phyloP scores from a whole-genome alignment of 2,797 vertebrate species.

The Graptemys geographica region DNA sequence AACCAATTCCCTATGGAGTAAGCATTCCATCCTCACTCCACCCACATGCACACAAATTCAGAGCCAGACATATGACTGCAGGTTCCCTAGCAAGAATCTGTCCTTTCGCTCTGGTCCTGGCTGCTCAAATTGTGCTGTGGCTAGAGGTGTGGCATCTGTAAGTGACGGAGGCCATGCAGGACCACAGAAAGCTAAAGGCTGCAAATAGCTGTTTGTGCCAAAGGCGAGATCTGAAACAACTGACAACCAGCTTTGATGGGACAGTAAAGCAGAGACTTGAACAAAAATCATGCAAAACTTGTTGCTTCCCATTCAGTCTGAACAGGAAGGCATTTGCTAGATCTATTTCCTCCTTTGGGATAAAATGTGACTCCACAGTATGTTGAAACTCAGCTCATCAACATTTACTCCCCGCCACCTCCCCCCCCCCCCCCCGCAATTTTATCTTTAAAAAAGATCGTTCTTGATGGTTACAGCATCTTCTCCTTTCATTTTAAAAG shows the following conservation, averaged over 20 bases:
- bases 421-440: rapidly evolving
- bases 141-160: not conserved
- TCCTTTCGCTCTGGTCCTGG: not conserved
- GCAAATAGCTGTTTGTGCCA: conserved; percentile 4
- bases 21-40: no score
- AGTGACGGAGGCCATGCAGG: not conserved
- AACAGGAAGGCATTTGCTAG: conserved; percentile 81
- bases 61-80: not conserved
- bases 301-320: conserved; percentile 78
- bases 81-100: rapidly evolving
- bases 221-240: not conserved
- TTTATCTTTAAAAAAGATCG: conserved; percentile 30
- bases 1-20: conserved; percentile 62
- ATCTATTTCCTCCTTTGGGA: conserved; percentile 79
- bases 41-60: not conserved
- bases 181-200: not conserved
- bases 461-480: conserved; percentile 10
- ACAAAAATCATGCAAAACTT: not conserved
- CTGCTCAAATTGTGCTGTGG: not conserved
- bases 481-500: conserved; percentile 37
- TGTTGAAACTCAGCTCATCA: conserved; percentile 32
- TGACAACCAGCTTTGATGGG: not conserved
- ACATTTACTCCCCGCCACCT: not conserved
- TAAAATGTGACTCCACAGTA: conserved; percentile 33
- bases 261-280: conserved; percentile 2